These are phyloP conservation scores for Agrotis exclamationis DNA, from an alignment of 2,888 invertebrate genomes.

Conservation along the genomic window DNA sequence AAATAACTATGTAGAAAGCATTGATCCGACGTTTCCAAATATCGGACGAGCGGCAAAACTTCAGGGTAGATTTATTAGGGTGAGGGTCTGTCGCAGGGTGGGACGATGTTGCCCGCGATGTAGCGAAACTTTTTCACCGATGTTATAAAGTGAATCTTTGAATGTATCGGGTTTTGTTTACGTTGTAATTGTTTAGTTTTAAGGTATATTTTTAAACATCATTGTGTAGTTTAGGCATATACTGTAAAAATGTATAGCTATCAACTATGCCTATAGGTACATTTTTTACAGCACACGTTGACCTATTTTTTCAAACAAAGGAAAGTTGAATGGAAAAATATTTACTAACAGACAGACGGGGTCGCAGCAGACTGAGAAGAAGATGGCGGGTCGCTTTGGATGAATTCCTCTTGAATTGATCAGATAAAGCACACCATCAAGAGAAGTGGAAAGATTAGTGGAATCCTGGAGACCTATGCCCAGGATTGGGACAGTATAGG, in stretches of 20 bases:
- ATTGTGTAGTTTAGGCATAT: not conserved
- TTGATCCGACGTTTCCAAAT: slow-evolving; percentile 75
- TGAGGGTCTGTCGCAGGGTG: slow-evolving; percentile 68
- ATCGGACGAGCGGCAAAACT: slow-evolving; percentile 75
- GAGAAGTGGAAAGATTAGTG: no score
- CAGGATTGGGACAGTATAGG: no score
- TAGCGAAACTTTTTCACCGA: slow-evolving; percentile 62
- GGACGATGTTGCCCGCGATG: slow-evolving; percentile 51
- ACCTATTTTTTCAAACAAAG: slow-evolving; percentile 30
- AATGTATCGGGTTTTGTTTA: slow-evolving; percentile 44
- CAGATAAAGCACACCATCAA: no score
- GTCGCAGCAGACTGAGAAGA: no score
- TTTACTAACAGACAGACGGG: not conserved
- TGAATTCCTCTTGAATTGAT: no score
- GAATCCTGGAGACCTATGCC: no score
- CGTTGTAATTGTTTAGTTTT: slow-evolving; percentile 22
- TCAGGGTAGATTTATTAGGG: slow-evolving; percentile 79
- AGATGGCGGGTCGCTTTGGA: no score
- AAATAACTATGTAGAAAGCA: slow-evolving; percentile 72
- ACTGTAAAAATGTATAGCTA: no score
- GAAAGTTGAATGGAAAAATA: not conserved
- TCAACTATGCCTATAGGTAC: no score
- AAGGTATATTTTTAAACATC: not conserved
- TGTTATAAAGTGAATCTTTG: slow-evolving; percentile 52
- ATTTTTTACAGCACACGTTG: not conserved